Conservation (phyloP, 2,888 invertebrate genomes). For the Heterodera filipjevi region DNA sequence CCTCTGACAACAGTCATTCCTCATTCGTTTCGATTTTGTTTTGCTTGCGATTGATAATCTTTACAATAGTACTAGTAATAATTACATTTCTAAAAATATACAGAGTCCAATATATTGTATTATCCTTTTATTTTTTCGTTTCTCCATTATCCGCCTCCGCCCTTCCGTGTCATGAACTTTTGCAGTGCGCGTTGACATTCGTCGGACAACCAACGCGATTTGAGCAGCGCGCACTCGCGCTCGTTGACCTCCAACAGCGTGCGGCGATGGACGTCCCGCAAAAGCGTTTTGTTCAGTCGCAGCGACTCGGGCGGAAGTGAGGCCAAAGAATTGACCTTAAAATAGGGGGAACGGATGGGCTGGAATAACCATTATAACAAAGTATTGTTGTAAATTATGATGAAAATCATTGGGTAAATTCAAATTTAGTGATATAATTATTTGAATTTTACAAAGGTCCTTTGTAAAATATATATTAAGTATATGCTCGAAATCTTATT, state of each 20-base stretch:
- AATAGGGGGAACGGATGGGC: slow-evolving; percentile 69
- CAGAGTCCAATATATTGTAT: background rate
- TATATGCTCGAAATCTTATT: no score
- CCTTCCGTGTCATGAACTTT: slow-evolving; percentile 68
- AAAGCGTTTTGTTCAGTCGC: slow-evolving; percentile 75
- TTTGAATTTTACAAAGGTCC: no score
- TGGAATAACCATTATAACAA: no score
- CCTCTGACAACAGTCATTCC: no score
- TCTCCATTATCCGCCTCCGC: background rate
- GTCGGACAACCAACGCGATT: slow-evolving; percentile 73
- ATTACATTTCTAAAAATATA: no score
- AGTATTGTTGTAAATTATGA: no score
- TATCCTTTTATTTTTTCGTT: background rate
- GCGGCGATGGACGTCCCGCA: slow-evolving; percentile 71
- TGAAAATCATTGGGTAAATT: no score
- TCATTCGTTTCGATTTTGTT: no score
- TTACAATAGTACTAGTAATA: no score
- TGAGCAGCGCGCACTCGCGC: slow-evolving; percentile 74
- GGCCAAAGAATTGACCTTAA: slow-evolving; percentile 43
- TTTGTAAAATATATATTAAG: no score
- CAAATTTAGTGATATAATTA: no score
- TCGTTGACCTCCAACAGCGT: slow-evolving; percentile 67
- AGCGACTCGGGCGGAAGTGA: slow-evolving; percentile 70
- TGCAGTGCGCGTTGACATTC: slow-evolving; percentile 74
- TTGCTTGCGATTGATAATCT: no score